phyloP scores from a whole-genome alignment of 2,888 invertebrate species.

The Pristionchus exspectatus region DNA sequence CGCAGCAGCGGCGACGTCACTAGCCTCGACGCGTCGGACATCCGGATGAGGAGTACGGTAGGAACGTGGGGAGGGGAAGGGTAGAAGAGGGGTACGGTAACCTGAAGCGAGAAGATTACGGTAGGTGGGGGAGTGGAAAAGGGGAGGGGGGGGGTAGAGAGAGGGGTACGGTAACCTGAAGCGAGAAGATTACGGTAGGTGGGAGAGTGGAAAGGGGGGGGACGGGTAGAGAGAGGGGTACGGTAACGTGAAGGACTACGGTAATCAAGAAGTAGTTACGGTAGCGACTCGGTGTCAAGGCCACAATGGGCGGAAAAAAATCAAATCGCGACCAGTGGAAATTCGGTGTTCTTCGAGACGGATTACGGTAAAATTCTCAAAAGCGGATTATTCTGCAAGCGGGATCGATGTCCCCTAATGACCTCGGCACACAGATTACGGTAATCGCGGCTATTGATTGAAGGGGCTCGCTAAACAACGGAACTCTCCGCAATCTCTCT shows the following conservation, averaged over 20 bases:
- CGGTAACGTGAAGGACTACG: no score
- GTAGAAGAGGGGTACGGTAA: not conserved
- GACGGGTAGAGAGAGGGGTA: no score
- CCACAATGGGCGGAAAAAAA: no score
- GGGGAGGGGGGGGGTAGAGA: not conserved
- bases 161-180: no score
- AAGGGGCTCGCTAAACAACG: constrained; percentile 13
- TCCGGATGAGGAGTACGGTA: not conserved
- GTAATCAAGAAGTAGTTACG: no score
- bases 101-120: not conserved
- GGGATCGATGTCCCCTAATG: not conserved
- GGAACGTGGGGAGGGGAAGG: not conserved
- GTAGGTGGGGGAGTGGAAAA: not conserved
- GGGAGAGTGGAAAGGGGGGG: not conserved
- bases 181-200: no score
- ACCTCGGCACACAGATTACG: not conserved
- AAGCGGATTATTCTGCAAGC: no score
- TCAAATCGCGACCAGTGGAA: no score
- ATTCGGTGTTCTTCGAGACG: no score
- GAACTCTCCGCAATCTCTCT: not conserved
- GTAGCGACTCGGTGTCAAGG: no score
- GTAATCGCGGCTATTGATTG: not conserved
- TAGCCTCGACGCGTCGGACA: not conserved
- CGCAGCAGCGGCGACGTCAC: constrained; percentile 38
- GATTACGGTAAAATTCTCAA: no score